These are phyloP conservation scores for Phalanger gymnotis DNA, from an alignment of 2,797 vertebrate species.

Conservation along the genomic window DNA sequence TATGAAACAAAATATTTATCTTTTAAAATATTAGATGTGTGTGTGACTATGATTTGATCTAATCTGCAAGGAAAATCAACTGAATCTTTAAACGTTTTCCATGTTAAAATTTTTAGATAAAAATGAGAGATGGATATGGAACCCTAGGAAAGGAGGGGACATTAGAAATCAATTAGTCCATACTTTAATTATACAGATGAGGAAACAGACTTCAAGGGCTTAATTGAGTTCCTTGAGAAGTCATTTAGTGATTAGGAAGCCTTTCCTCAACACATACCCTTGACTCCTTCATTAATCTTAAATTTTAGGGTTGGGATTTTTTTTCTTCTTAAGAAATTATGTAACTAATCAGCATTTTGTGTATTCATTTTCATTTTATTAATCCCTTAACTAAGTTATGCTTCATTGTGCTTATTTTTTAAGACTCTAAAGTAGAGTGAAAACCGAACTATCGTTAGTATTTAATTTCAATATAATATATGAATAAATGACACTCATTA, in stretches of 20 bases:
- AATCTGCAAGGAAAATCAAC: neutral
- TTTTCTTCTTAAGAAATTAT: neutral
- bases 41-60: conserved; percentile 27
- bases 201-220: neutral
- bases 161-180: neutral
- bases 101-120: neutral
- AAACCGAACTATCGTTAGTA: neutral
- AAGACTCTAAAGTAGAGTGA: neutral
- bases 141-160: neutral
- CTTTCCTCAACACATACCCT: neutral
- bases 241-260: neutral
- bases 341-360: neutral
- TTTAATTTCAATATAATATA: neutral
- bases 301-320: neutral
- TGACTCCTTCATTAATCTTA: neutral
- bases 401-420: neutral
- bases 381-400: neutral
- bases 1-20: conserved; percentile 5
- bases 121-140: neutral
- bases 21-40: conserved; percentile 3
- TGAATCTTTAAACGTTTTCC: neutral
- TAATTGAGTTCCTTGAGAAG: neutral
- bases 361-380: neutral
- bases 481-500: neutral
- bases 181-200: neutral